Evolutionary conservation across 2,888 invertebrate genomes (phyloP).

Genomic region (Meghimatium bilineatum): DNA sequence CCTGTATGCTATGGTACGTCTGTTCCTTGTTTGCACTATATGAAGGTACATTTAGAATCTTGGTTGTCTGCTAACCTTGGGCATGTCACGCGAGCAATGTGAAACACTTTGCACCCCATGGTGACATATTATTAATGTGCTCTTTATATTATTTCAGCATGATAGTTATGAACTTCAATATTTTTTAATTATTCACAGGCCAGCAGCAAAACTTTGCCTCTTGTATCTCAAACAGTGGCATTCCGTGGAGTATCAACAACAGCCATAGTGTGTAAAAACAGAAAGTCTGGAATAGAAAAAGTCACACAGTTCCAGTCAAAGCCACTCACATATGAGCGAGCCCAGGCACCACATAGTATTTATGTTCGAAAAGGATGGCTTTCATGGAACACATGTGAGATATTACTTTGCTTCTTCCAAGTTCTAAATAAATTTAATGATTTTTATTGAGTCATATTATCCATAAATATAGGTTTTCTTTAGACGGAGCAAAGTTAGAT

Average conservation of each 20-base stretch:
- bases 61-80: no score
- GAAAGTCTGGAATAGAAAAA: slow-evolving; percentile 71
- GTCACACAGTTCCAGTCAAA: slow-evolving; percentile 65
- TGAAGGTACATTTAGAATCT: no score
- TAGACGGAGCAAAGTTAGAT: no score
- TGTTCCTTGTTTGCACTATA: no score
- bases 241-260: slow-evolving; percentile 52
- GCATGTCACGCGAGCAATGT: no score
- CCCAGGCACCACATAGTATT: slow-evolving; percentile 77
- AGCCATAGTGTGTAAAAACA: slow-evolving; percentile 57
- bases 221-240: slow-evolving; percentile 27
- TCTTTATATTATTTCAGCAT: no score
- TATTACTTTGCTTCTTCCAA: not conserved
- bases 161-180: not conserved
- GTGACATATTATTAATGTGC: no score
- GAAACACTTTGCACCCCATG: no score
- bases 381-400: slow-evolving; percentile 67
- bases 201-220: not conserved
- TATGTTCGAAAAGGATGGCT: slow-evolving; percentile 78
- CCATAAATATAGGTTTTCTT: no score
- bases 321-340: slow-evolving; percentile 78
- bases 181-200: not conserved
- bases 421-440: no score
- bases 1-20: no score
- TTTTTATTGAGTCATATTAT: no score